Percentiles rank a stretch among this genome's conserved stretches.
Evolutionary conservation across 1,140 invertebrate genomes (phyloP).

Genomic region (Radopholus similis): DNA sequence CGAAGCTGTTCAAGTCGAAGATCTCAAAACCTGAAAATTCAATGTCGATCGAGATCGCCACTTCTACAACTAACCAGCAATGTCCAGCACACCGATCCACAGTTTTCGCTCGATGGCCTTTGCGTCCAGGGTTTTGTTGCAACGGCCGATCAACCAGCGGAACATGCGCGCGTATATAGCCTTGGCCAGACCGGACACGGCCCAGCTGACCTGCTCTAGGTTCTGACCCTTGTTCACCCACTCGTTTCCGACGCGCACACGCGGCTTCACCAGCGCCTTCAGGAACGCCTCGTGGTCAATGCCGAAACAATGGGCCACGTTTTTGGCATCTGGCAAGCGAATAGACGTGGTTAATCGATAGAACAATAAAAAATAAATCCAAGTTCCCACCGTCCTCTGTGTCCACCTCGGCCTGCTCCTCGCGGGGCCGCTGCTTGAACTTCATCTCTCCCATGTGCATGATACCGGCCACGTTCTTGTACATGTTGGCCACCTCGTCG

Average conservation of each 20-base stretch:
- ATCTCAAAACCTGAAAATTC: conserved; percentile 77
- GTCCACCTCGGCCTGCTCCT: conserved; percentile 97
- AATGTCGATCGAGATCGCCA: background rate
- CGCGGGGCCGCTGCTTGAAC: conserved; percentile 99
- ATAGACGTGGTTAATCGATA: background rate
- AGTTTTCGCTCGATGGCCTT: conserved; percentile 63
- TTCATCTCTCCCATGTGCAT: conserved; percentile 90
- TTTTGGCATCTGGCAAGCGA: conserved; percentile 61
- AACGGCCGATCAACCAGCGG: conserved; percentile 66
- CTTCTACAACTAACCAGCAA: conserved; percentile 73
- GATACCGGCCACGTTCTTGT: conserved; percentile 90
- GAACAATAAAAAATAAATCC: background rate
- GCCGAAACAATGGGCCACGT: conserved; percentile 66
- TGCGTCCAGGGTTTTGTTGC: conserved; percentile 68
- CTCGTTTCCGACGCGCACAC: conserved; percentile 65
- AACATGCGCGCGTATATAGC: conserved; percentile 68
- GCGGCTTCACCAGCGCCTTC: conserved; percentile 67
- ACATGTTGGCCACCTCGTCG: conserved; percentile 75
- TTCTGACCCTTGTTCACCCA: conserved; percentile 69
- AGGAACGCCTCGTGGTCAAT: conserved; percentile 67
- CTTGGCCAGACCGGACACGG: conserved; percentile 67
- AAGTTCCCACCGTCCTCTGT: conserved; percentile 68
- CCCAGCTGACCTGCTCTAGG: conserved; percentile 72
- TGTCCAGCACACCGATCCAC: conserved; percentile 90
- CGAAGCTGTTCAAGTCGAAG: conserved; percentile 99